Evolutionary conservation across 2,113 vertebrate species (phyloP).

Genomic region (Elachura formosa): DNA sequence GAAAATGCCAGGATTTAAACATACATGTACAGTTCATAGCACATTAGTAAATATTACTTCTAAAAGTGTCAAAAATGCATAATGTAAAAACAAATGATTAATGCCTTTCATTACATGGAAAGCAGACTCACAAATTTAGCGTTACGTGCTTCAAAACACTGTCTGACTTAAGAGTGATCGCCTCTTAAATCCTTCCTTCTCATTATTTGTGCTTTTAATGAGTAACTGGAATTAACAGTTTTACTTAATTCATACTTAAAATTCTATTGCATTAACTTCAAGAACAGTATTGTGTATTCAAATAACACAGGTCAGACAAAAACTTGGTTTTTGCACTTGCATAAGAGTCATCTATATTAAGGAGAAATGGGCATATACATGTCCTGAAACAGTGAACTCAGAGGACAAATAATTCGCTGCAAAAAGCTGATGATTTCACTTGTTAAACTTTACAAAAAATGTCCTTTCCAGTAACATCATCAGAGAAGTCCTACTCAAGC

Average conservation of each 20-base stretch:
- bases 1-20: slow-evolving; percentile 1
- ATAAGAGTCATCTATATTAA: background rate
- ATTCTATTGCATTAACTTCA: background rate
- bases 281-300: background rate
- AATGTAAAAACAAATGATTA: slow-evolving; percentile 8
- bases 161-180: background rate
- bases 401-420: background rate
- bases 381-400: background rate
- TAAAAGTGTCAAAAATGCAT: background rate
- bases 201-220: background rate
- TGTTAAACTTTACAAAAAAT: background rate
- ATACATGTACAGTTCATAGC: background rate
- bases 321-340: background rate
- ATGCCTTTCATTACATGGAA: background rate
- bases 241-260: background rate
- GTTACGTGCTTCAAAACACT: background rate
- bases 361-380: background rate
- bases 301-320: background rate
- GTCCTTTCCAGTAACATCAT: background rate
- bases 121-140: background rate
- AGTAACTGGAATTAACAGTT: background rate
- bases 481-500: background rate
- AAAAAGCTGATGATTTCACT: background rate
- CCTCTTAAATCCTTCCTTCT: background rate
- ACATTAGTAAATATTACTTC: background rate